phyloP scores from a whole-genome alignment of 2,113 vertebrate species.

The Verasper variegatus region DNA sequence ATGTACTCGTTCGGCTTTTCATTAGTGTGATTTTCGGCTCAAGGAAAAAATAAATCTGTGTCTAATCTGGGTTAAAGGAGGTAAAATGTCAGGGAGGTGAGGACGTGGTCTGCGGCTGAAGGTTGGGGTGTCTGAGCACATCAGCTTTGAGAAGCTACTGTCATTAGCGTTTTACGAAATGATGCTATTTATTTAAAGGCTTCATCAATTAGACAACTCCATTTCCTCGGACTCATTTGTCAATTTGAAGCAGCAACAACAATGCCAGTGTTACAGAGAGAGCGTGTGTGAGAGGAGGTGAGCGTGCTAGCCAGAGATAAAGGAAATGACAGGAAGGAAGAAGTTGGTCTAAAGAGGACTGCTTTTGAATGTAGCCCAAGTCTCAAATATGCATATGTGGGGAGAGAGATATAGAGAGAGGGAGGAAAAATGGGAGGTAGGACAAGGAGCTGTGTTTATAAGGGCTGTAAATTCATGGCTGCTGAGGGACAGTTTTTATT shows the following conservation, averaged over 20 bases:
- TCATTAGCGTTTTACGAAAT: constrained; percentile 41
- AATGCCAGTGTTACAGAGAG: constrained; percentile 35
- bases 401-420: not conserved
- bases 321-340: constrained; percentile 52
- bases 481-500: constrained; percentile 68
- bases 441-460: constrained; percentile 52
- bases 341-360: constrained; percentile 39
- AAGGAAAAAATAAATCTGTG: constrained; percentile 6
- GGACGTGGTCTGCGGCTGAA: constrained; percentile 27
- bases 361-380: constrained; percentile 62
- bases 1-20: constrained; percentile 47
- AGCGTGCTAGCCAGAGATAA: constrained; percentile 54
- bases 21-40: constrained; percentile 32
- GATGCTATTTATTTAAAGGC: constrained; percentile 54
- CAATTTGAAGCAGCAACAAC: constrained; percentile 45
- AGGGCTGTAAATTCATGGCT: constrained; percentile 65
- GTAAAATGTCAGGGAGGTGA: constrained; percentile 47
- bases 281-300: constrained; percentile 8
- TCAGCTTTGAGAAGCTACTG: constrained; percentile 26
- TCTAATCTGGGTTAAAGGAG: constrained; percentile 60
- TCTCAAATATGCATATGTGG: constrained; percentile 64
- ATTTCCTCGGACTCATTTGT: constrained; percentile 61
- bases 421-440: not conserved
- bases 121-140: constrained; percentile 18
- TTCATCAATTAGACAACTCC: constrained; percentile 59